These are phyloP conservation scores for Odobenus rosmarus DNA, from an alignment of 2,113 vertebrate genomes.

Conservation along the genomic window DNA sequence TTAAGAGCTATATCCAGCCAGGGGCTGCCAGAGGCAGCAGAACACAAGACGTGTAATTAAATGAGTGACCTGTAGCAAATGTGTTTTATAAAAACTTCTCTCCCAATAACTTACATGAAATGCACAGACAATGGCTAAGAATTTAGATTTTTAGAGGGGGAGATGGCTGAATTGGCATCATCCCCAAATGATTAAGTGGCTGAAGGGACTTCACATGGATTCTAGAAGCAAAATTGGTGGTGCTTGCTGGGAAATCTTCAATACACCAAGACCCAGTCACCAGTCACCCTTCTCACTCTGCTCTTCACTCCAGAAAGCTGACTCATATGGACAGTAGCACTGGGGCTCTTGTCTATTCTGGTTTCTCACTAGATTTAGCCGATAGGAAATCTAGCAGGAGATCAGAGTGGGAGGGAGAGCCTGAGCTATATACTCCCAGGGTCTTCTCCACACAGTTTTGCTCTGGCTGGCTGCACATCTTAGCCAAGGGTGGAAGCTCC, in stretches of 20 bases:
- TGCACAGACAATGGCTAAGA: background rate
- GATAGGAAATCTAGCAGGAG: background rate
- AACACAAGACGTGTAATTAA: background rate
- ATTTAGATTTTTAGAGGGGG: background rate
- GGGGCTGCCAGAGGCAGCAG: background rate
- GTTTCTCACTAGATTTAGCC: background rate
- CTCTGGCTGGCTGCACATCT: background rate
- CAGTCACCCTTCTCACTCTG: background rate
- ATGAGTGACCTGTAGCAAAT: background rate
- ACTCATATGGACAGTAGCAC: fast-evolving
- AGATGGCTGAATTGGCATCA: background rate
- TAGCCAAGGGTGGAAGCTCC: background rate
- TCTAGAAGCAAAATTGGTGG: background rate
- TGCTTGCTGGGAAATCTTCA: background rate
- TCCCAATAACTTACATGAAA: background rate
- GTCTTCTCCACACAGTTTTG: background rate
- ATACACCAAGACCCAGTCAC: too few relatives aligned
- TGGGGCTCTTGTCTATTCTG: background rate
- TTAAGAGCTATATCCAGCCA: background rate
- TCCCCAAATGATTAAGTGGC: fast-evolving
- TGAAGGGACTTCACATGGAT: background rate
- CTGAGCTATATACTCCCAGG: background rate
- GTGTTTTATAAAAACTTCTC: background rate
- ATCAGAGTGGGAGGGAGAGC: background rate
- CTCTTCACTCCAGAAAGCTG: background rate